phyloP scores from a whole-genome alignment of 2,797 vertebrate genomes.

The Ctenochaetus hawaiiensis region DNA sequence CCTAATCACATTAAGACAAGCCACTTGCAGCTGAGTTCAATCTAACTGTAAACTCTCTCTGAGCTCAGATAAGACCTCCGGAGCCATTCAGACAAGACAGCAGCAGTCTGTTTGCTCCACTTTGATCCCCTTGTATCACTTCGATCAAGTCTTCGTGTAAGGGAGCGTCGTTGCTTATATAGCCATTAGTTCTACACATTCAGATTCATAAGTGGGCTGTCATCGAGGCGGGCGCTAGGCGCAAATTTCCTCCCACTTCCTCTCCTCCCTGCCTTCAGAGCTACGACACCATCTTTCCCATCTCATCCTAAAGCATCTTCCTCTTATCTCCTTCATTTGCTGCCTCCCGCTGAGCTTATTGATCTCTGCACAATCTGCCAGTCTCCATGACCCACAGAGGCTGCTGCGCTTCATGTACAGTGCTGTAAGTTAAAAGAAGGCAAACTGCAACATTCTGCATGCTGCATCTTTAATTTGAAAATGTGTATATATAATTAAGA shows the following conservation, averaged over 20 bases:
- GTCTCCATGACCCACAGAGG: conserved; percentile 24
- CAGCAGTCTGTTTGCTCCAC: conserved; percentile 53
- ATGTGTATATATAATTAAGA: neutral
- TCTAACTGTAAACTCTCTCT: conserved; percentile 64
- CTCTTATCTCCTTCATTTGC: conserved; percentile 63
- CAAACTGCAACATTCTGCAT: conserved; percentile 19
- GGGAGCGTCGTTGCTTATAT: conserved; percentile 53
- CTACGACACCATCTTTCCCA: conserved; percentile 41
- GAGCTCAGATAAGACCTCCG: conserved; percentile 67
- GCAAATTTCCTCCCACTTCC: conserved; percentile 23
- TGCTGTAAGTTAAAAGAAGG: conserved; percentile 38
- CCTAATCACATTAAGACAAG: conserved; percentile 79
- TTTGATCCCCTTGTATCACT: conserved; percentile 66
- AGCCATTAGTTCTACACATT: conserved; percentile 47
- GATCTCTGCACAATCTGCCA: conserved; percentile 62
- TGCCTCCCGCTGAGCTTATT: conserved; percentile 57
- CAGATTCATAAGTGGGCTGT: conserved; percentile 26
- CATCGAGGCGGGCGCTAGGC: conserved; percentile 19
- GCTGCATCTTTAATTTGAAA: conserved; percentile 3
- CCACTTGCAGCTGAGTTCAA: conserved; percentile 64
- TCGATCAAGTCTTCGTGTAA: conserved; percentile 59
- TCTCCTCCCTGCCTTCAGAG: conserved; percentile 35
- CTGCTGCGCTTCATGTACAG: conserved; percentile 29
- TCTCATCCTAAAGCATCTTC: conserved; percentile 58
- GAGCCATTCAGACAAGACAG: conserved; percentile 59